A percentile compares a stretch with the other conserved stretches of the same genome.
phyloP scores from a whole-genome alignment of 2,797 vertebrate genomes.

The Dryobates pubescens region DNA sequence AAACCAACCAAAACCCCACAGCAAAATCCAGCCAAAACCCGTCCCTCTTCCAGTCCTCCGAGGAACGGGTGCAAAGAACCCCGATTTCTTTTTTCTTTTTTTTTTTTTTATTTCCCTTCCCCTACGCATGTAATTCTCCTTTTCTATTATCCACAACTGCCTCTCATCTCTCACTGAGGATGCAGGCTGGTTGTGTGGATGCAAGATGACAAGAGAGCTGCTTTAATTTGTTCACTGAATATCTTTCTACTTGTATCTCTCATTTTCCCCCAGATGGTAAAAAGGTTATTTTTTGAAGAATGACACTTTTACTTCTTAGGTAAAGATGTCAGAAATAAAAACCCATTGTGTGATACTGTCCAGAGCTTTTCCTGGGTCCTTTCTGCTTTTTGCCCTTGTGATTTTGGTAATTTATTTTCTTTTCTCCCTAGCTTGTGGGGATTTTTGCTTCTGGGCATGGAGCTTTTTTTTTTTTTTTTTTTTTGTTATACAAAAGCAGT shows the following conservation, averaged over 20 bases:
- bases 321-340: not conserved
- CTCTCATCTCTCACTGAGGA: not conserved
- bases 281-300: slow-evolving; percentile 30
- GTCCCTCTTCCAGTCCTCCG: not conserved
- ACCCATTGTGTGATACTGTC: not conserved
- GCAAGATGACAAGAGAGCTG: not conserved
- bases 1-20: not conserved
- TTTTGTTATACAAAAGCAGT: not conserved
- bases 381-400: not conserved
- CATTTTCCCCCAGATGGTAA: not conserved
- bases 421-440: not conserved
- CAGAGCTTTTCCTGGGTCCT: not conserved
- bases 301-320: not conserved
- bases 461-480: too few relatives aligned
- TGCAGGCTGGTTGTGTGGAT: not conserved
- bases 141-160: not conserved
- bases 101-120: not conserved
- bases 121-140: not conserved
- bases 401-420: not conserved
- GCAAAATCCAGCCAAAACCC: not conserved
- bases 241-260: not conserved
- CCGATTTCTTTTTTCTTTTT: too few relatives aligned
- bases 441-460: not conserved
- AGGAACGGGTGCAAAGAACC: not conserved
- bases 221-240: slow-evolving; percentile 20